These are phyloP conservation scores for Tragelaphus buxtoni DNA, from an alignment of 2,113 vertebrate genomes.

Conservation along the genomic window DNA sequence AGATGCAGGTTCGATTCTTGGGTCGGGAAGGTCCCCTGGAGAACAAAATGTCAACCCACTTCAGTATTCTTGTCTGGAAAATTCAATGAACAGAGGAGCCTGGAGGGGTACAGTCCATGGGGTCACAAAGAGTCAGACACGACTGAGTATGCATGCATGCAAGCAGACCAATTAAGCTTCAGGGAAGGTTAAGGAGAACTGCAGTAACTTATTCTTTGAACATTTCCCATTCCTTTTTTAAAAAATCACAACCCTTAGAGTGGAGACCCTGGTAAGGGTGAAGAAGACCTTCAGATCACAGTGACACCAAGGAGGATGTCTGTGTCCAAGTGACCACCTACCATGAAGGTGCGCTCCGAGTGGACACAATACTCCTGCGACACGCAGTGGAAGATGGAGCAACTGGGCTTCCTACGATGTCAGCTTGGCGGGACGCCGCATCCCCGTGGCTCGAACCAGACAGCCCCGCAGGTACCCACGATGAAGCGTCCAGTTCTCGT, in stretches of 20 bases:
- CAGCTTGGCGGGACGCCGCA: conserved; percentile 88
- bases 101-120: background rate
- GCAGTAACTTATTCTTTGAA: background rate
- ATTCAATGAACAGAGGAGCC: background rate
- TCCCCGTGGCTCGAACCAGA: conserved; percentile 77
- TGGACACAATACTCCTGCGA: conserved; percentile 84
- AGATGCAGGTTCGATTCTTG: background rate
- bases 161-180: background rate
- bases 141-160: background rate
- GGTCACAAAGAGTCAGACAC: background rate
- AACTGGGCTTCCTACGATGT: conserved; percentile 92
- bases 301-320: conserved; percentile 93
- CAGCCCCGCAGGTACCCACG: conserved; percentile 96
- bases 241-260: conserved; percentile 83
- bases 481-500: conserved; percentile 89
- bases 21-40: background rate
- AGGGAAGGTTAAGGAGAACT: background rate
- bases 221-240: background rate
- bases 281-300: conserved; percentile 95
- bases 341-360: conserved; percentile 89
- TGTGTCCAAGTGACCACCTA: conserved; percentile 94
- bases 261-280: conserved; percentile 91
- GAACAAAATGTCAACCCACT: background rate
- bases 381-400: conserved; percentile 94
- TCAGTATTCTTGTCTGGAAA: background rate